These are phyloP conservation scores for Lasiurus cinereus DNA, from an alignment of 2,113 vertebrate genomes.

Conservation along the genomic window DNA sequence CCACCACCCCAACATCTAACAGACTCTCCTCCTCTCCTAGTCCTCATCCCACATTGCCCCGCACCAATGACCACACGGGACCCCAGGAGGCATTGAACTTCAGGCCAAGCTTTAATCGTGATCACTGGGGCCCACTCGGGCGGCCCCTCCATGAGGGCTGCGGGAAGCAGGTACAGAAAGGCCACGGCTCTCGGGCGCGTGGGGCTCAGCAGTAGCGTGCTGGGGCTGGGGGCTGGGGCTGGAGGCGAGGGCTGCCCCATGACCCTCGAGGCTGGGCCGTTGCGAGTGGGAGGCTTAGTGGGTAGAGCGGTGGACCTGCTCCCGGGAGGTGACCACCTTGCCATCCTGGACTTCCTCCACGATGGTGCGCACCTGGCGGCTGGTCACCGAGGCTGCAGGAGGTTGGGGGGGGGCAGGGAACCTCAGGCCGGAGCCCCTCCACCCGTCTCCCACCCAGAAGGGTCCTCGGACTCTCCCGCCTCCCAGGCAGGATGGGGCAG, in stretches of 20 bases:
- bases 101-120: conserved; percentile 77
- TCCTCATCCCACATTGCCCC: background rate
- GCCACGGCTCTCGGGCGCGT: background rate
- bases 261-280: background rate
- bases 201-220: accelerated
- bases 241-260: background rate
- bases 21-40: background rate
- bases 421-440: background rate
- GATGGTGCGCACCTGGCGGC: conserved; percentile 85
- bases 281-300: conserved; percentile 61
- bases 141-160: background rate
- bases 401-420: background rate
- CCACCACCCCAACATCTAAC: background rate
- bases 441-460: background rate
- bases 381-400: conserved; percentile 69
- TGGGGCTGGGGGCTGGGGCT: background rate
- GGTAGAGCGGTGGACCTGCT: conserved; percentile 86
- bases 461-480: background rate
- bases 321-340: conserved; percentile 86
- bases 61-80: conserved; percentile 8
- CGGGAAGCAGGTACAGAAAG: background rate
- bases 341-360: conserved; percentile 88
- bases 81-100: background rate
- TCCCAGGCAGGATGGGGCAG: background rate
- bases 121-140: background rate